A percentile compares a stretch with the other conserved stretches of the same genome.
These are phyloP conservation scores for Periphyllus acericola DNA, from an alignment of 2,888 invertebrate genomes.

Conservation along the genomic window DNA sequence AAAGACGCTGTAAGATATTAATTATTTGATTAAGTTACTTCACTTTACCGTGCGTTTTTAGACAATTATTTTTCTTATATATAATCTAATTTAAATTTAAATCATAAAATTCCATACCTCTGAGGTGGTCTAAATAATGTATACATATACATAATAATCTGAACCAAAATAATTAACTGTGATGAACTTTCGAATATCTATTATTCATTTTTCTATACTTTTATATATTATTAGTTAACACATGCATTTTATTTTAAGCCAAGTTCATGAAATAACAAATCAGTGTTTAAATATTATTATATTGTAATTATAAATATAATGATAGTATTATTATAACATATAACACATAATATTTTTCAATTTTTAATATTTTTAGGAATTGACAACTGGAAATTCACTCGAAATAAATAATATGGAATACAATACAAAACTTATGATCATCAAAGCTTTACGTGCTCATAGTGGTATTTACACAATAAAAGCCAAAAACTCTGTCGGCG, in stretches of 20 bases:
- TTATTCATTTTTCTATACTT: no score
- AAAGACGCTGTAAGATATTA: slow-evolving; percentile 71
- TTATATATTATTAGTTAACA: no score
- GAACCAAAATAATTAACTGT: background rate
- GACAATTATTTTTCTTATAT: background rate
- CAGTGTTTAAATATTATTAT: background rate
- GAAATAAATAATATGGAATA: slow-evolving; percentile 87
- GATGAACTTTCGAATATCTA: background rate
- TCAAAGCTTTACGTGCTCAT: slow-evolving; percentile 82
- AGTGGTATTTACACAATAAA: slow-evolving; percentile 89
- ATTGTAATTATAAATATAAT: no score
- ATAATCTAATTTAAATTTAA: background rate
- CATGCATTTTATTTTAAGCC: no score
- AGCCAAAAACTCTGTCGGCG: slow-evolving; percentile 92
- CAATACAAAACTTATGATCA: slow-evolving; percentile 88
- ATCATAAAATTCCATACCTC: background rate
- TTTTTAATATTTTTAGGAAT: slow-evolving; percentile 66
- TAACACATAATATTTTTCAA: no score
- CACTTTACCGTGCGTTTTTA: background rate
- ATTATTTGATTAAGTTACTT: background rate
- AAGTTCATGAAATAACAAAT: no score
- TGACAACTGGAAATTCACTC: slow-evolving; percentile 68
- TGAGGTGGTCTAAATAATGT: background rate
- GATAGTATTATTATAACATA: no score
- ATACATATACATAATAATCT: no score